A percentile compares a stretch with the other conserved stretches of the same genome.
These are phyloP conservation scores for Sinocyclocheilus anshuiensis DNA, from an alignment of 2,113 vertebrate genomes.

Conservation along the genomic window DNA sequence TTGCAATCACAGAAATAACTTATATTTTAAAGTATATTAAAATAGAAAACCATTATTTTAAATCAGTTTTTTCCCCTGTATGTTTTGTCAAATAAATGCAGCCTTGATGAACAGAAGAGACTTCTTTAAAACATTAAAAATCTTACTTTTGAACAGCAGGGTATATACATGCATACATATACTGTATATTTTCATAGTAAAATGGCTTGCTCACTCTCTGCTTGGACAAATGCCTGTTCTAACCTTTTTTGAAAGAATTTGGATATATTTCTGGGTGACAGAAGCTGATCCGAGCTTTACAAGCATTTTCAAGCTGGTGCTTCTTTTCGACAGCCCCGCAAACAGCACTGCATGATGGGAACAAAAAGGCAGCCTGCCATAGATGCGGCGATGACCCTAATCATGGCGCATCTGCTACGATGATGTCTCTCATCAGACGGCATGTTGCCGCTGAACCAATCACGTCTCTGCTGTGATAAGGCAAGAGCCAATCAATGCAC, in stretches of 20 bases:
- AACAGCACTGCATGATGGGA: constrained; percentile 48
- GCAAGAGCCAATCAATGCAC: constrained; percentile 17
- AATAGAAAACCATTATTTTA: no score
- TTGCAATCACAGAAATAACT: no score
- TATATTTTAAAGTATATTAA: no score
- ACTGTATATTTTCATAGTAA: no score
- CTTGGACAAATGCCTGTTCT: neutral
- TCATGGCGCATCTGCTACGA: constrained; percentile 56
- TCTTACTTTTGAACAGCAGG: no score
- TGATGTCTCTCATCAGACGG: constrained; percentile 42
- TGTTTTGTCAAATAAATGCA: no score
- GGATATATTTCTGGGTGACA: neutral
- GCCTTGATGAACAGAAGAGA: no score
- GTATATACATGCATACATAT: neutral
- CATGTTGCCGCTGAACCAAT: constrained; percentile 43
- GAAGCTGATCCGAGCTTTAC: constrained; percentile 49
- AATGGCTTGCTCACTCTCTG: neutral
- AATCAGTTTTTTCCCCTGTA: no score
- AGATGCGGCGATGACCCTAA: constrained; percentile 47
- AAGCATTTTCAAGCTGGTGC: constrained; percentile 56
- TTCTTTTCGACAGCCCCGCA: neutral
- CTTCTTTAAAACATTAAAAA: no score
- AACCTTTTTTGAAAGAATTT: neutral
- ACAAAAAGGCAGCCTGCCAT: constrained; percentile 46
- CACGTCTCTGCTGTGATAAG: constrained; percentile 17